Percentiles rank a stretch among this genome's conserved stretches.
These are phyloP conservation scores for Drosophila virilis DNA, from an alignment of 1,140 invertebrate species.

Conservation along the genomic window DNA sequence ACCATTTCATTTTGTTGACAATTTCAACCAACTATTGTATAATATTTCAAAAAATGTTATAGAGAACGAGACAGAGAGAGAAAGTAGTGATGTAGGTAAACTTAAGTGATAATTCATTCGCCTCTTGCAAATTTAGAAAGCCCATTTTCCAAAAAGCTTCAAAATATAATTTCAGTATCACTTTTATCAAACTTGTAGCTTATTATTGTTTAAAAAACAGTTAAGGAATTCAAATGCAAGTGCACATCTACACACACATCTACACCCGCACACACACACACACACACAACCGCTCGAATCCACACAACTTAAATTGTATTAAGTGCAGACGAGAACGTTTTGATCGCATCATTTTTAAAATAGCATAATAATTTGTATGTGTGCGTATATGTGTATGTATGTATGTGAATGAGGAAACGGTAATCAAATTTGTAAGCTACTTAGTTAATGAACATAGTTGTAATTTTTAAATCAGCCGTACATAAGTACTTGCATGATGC, in stretches of 20 bases:
- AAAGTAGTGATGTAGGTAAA: slow-evolving; percentile 1
- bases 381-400: slow-evolving; percentile 14
- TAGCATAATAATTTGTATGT: slow-evolving; percentile 38
- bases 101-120: not conserved
- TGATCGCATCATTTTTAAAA: slow-evolving; percentile 36
- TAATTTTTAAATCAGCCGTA: slow-evolving; percentile 31
- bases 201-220: too few relatives aligned
- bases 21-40: slow-evolving; percentile 61
- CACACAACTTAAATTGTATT: slow-evolving; percentile 49
- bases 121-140: not conserved
- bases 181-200: too few relatives aligned
- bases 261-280: slow-evolving; percentile 13
- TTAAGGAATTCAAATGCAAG: not conserved
- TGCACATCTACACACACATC: slow-evolving; percentile 18
- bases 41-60: slow-evolving; percentile 52
- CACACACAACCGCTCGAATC: slow-evolving; percentile 7
- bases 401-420: slow-evolving; percentile 17
- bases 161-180: too few relatives aligned
- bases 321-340: slow-evolving; percentile 35
- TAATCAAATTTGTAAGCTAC: slow-evolving; percentile 67
- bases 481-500: slow-evolving; percentile 14
- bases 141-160: too few relatives aligned
- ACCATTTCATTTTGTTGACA: slow-evolving; percentile 33
- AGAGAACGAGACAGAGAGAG: not conserved
- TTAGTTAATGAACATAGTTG: slow-evolving; percentile 30